Conservation (phyloP, 2,888 invertebrate species). For the Calameuta pallipes region DNA sequence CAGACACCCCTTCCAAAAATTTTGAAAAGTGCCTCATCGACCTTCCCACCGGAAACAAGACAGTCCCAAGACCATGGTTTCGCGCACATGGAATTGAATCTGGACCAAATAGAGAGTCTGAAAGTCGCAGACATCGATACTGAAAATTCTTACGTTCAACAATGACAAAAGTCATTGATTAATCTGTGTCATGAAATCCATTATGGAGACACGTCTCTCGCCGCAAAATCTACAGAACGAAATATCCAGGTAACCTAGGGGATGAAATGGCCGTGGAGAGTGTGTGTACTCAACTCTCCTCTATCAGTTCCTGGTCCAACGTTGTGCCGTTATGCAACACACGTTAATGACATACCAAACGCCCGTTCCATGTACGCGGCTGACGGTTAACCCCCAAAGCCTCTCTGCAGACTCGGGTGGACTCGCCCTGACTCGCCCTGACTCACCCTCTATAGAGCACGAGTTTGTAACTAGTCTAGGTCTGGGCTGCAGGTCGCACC, state of each 20-base stretch:
- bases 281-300: constrained; percentile 1
- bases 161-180: not conserved
- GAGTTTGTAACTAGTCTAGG: not conserved
- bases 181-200: not conserved
- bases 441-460: not conserved
- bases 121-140: constrained; percentile 29
- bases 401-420: constrained; percentile 1
- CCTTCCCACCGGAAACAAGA: constrained; percentile 6
- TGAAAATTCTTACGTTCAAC: not conserved
- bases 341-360: constrained; percentile 30
- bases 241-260: not conserved
- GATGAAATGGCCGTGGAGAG: not conserved
- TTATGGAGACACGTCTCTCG: not conserved
- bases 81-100: constrained; percentile 32
- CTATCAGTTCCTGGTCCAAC: not conserved
- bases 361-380: constrained; percentile 39
- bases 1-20: constrained; percentile 24
- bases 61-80: constrained; percentile 30
- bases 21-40: constrained; percentile 11
- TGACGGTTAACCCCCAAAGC: constrained; percentile 36
- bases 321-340: constrained; percentile 2
- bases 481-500: not conserved
- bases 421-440: not conserved
- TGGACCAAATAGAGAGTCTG: constrained; percentile 36
- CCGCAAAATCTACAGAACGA: not conserved